These are phyloP conservation scores for Phania funesta DNA, from an alignment of 2,888 invertebrate species.

Conservation along the genomic window DNA sequence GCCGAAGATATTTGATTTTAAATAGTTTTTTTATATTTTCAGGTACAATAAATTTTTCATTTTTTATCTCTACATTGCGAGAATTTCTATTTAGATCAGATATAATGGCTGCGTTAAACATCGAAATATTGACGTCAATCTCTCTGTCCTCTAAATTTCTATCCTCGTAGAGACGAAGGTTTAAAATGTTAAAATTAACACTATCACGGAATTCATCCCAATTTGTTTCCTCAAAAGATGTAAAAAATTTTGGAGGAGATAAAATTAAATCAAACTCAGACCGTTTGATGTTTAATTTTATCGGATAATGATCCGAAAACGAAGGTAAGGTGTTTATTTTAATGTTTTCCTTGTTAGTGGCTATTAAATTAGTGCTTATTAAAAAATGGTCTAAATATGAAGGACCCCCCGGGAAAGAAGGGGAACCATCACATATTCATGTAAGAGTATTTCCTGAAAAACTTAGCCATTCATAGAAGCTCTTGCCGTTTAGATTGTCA, in stretches of 20 bases:
- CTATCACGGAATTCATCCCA: slow-evolving; percentile 21
- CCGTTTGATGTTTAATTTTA: background rate
- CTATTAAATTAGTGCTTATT: background rate
- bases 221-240: slow-evolving; percentile 1
- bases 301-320: background rate
- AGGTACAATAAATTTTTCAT: background rate
- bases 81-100: background rate
- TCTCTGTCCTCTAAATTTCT: background rate
- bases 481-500: background rate
- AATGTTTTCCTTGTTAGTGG: background rate
- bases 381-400: background rate
- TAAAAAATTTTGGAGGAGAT: background rate
- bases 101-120: background rate
- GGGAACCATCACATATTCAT: background rate
- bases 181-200: background rate
- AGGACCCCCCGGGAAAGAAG: background rate
- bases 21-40: slow-evolving; percentile 1
- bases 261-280: background rate
- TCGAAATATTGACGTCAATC: background rate
- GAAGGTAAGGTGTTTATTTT: background rate
- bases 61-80: background rate
- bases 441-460: background rate
- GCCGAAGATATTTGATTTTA: slow-evolving; percentile 15
- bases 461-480: slow-evolving; percentile 2
- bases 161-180: background rate